phyloP scores from a whole-genome alignment of 2,113 vertebrate species.

The Onychostoma macrolepis region DNA sequence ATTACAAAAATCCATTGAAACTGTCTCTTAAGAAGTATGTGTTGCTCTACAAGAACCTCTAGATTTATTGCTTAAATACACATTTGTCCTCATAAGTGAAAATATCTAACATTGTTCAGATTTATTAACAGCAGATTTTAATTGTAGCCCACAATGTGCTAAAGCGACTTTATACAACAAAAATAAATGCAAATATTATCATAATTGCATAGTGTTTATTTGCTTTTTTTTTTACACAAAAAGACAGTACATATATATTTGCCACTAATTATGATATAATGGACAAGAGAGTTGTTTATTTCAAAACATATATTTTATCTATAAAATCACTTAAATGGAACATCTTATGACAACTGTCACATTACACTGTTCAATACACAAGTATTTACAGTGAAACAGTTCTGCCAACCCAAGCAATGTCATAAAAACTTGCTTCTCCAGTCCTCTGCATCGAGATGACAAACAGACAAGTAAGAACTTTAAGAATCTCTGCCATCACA shows the following conservation, averaged over 20 bases:
- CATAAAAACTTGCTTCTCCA: conserved; percentile 63
- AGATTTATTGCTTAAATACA: not conserved
- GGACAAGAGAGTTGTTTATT: not conserved
- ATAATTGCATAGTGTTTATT: not conserved
- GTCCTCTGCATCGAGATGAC: conserved; percentile 84
- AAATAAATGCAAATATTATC: not conserved
- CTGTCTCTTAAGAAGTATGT: not conserved
- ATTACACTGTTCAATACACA: not conserved
- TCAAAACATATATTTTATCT: not conserved
- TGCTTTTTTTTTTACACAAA: not conserved
- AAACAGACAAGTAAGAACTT: conserved; percentile 84
- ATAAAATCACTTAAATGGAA: not conserved
- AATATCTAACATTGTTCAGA: not conserved
- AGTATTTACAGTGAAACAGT: not conserved
- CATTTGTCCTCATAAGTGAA: not conserved
- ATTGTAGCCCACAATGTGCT: not conserved
- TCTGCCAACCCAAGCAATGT: not conserved
- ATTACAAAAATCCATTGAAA: not conserved
- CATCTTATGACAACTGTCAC: not conserved
- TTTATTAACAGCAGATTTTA: not conserved
- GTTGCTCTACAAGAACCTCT: not conserved
- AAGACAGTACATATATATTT: not conserved
- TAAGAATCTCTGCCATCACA: conserved; percentile 89
- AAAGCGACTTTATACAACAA: not conserved
- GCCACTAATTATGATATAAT: not conserved